Evolutionary conservation across 2,888 invertebrate genomes (phyloP).

Genomic region (Melanostoma scalare): DNA sequence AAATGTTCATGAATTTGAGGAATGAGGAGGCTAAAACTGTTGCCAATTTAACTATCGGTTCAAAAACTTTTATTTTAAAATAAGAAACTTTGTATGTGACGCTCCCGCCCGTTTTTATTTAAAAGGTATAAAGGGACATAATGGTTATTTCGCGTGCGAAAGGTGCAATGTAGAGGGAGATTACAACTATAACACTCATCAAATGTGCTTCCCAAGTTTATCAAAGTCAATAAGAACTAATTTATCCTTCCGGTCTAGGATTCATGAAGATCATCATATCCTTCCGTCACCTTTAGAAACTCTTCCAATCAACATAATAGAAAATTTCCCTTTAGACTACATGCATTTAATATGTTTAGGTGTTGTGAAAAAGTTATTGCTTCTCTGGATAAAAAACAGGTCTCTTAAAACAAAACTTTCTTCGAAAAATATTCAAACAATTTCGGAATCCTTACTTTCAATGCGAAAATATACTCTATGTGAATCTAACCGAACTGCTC

Average conservation of each 20-base stretch:
- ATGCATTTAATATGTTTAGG: conserved; percentile 38
- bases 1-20: too few relatives aligned
- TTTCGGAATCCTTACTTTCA: conserved; percentile 13
- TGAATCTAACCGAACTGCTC: conserved; percentile 35
- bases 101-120: too few relatives aligned
- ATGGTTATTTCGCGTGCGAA: too few relatives aligned
- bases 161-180: too few relatives aligned
- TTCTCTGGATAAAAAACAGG: conserved; percentile 21
- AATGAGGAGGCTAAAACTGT: too few relatives aligned
- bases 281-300: conserved; percentile 21
- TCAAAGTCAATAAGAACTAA: conserved; percentile 13
- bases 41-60: too few relatives aligned
- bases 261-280: conserved; percentile 18
- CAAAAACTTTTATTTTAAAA: too few relatives aligned
- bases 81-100: too few relatives aligned
- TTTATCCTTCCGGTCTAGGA: conserved; percentile 1
- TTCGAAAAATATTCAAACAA: conserved; percentile 6
- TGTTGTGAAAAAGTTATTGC: conserved; percentile 23
- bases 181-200: background rate
- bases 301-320: conserved; percentile 30
- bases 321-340: conserved; percentile 1
- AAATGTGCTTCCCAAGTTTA: conserved; percentile 13
- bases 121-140: too few relatives aligned
- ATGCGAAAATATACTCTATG: background rate
- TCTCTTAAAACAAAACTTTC: conserved; percentile 11